phyloP scores from a whole-genome alignment of 92 coral and sea anemone species.

The Paramuricea clavata region DNA sequence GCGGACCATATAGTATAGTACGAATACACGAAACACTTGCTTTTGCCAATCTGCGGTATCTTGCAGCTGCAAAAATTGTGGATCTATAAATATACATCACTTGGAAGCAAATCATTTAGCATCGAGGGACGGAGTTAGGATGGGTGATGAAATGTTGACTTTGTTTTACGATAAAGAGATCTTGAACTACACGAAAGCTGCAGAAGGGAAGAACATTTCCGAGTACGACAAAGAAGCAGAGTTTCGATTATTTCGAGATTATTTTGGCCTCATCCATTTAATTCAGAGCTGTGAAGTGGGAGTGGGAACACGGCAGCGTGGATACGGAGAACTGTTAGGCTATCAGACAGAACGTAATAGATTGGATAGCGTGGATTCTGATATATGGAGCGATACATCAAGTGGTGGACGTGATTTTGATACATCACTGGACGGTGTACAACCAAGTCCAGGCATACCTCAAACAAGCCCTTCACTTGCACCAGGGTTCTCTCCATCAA shows the following conservation, averaged over 20 bases:
- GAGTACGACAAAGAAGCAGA: conserved; percentile 89
- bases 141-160: conserved; percentile 99
- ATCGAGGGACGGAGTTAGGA: conserved; percentile 43
- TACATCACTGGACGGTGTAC: conserved; percentile 71
- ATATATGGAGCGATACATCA: conserved; percentile 92
- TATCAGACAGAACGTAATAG: conserved; percentile 83
- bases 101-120: background rate
- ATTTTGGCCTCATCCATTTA: conserved; percentile 92
- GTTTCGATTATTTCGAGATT: conserved; percentile 95
- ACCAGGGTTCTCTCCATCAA: conserved; percentile 76
- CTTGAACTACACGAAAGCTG: conserved; percentile 79
- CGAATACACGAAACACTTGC: background rate
- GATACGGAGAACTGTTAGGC: conserved; percentile 74
- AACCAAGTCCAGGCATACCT: conserved; percentile 59
- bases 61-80: conserved; percentile 15
- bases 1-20: background rate
- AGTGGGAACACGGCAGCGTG: conserved; percentile 67
- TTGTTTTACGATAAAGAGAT: conserved; percentile 94
- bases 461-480: conserved; percentile 87
- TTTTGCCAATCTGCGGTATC: background rate
- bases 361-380: conserved; percentile 95
- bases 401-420: conserved; percentile 88
- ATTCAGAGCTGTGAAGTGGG: conserved; percentile 88
- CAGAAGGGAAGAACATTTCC: conserved; percentile 74
- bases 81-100: background rate